phyloP scores from a whole-genome alignment of 2,113 vertebrate genomes.

The Pipra filicauda region DNA sequence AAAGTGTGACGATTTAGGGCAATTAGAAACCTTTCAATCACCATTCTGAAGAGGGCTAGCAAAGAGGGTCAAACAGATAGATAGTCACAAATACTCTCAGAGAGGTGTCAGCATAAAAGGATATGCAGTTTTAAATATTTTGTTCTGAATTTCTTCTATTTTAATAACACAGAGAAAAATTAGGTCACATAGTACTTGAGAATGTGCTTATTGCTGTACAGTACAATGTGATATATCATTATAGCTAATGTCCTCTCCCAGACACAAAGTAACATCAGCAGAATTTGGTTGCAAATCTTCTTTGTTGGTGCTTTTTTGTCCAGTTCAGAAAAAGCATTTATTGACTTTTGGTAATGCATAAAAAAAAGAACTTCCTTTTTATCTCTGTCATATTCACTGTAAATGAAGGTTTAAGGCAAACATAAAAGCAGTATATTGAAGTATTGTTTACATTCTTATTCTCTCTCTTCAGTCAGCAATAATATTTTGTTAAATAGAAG shows the following conservation, averaged over 20 bases:
- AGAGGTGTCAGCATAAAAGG: neutral
- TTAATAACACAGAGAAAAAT: neutral
- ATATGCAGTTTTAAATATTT: neutral
- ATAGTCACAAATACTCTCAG: neutral
- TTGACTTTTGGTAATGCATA: neutral
- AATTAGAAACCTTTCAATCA: neutral
- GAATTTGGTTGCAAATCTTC: neutral
- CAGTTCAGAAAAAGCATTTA: conserved; percentile 19
- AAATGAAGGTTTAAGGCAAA: neutral
- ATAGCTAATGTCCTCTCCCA: neutral
- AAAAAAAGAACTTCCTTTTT: neutral
- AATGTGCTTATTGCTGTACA: conserved; percentile 5
- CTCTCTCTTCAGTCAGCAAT: neutral
- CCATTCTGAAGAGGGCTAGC: neutral
- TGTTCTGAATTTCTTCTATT: neutral
- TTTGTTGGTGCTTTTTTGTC: conserved; percentile 19
- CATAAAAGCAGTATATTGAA: neutral
- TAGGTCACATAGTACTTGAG: neutral
- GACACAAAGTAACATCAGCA: conserved; percentile 21
- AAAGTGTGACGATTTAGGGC: neutral
- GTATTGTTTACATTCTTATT: neutral
- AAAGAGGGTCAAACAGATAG: neutral
- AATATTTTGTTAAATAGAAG: neutral
- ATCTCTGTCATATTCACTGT: neutral
- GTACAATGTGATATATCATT: conserved; percentile 7